A percentile compares a stretch with the other conserved stretches of the same genome.
These are phyloP conservation scores for Tenthredo amoena DNA, from an alignment of 2,888 invertebrate species.

Conservation along the genomic window DNA sequence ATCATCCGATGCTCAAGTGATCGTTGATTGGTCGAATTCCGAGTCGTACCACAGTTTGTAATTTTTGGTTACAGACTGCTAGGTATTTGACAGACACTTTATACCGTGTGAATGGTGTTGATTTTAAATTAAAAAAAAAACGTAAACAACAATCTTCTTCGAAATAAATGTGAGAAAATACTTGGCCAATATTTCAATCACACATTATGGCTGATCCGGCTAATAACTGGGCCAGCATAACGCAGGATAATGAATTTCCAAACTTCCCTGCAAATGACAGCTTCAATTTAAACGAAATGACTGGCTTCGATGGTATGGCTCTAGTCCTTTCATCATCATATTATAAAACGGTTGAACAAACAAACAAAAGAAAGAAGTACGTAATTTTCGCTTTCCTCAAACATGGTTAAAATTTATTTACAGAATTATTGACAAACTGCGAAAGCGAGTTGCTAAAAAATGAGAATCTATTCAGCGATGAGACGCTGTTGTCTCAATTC, in stretches of 20 bases:
- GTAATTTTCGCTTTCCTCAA: background rate
- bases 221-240: constrained; percentile 69
- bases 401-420: constrained; percentile 64
- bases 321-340: constrained; percentile 51
- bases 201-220: constrained; percentile 72
- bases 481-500: constrained; percentile 78
- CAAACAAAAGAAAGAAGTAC: background rate
- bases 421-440: constrained; percentile 85
- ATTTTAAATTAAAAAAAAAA: constrained; percentile 68
- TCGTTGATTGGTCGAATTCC: constrained; percentile 80
- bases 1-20: constrained; percentile 82
- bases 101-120: constrained; percentile 61
- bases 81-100: constrained; percentile 55
- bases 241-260: constrained; percentile 74
- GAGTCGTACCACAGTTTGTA: constrained; percentile 71
- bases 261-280: constrained; percentile 80
- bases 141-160: constrained; percentile 31
- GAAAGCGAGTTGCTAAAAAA: constrained; percentile 84
- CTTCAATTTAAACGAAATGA: constrained; percentile 84
- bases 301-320: constrained; percentile 85
- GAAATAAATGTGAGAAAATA: constrained; percentile 51
- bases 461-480: constrained; percentile 80
- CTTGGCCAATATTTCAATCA: constrained; percentile 54
- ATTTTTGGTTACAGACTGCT: constrained; percentile 63
- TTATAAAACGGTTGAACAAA: background rate